A percentile compares a stretch with the other conserved stretches of the same genome.
These are phyloP conservation scores for Prunella himalayana DNA, from an alignment of 2,113 vertebrate species.

Conservation along the genomic window DNA sequence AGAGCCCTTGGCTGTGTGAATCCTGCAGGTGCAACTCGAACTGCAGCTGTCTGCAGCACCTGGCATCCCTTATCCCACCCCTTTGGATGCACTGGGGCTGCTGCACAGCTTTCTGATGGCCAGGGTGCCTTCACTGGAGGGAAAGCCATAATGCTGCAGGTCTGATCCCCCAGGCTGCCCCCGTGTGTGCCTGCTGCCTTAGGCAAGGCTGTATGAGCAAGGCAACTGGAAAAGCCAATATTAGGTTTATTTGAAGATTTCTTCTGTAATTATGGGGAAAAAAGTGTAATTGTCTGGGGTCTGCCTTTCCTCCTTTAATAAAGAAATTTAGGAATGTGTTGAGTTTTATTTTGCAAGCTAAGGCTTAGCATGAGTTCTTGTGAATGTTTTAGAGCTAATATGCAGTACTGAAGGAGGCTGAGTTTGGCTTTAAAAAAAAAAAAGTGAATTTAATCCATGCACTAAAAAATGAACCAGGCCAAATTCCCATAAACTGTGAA, in stretches of 20 bases:
- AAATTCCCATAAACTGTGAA: neutral
- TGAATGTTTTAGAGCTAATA: rapidly evolving
- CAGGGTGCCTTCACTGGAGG: neutral
- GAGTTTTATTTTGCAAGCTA: neutral
- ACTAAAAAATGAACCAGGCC: neutral
- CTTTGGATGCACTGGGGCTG: neutral
- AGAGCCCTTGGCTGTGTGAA: rapidly evolving
- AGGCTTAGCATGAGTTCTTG: neutral
- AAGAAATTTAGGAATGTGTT: neutral
- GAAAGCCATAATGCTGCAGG: neutral
- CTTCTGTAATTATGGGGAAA: neutral
- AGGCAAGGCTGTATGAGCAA: rapidly evolving
- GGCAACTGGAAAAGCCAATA: neutral
- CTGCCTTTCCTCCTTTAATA: neutral
- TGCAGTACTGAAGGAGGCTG: neutral
- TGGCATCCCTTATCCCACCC: neutral
- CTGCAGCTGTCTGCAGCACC: neutral
- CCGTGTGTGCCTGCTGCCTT: rapidly evolving
- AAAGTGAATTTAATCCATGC: neutral
- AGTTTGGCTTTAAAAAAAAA: neutral
- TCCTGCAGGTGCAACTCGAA: rapidly evolving
- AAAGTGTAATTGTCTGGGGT: too few relatives aligned
- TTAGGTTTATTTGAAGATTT: neutral
- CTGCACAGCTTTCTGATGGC: rapidly evolving
- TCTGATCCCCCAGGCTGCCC: neutral